Base-by-base conservation (phyloP, 2,113 vertebrate genomes). In the Daubentonia madagascariensis region DNA sequence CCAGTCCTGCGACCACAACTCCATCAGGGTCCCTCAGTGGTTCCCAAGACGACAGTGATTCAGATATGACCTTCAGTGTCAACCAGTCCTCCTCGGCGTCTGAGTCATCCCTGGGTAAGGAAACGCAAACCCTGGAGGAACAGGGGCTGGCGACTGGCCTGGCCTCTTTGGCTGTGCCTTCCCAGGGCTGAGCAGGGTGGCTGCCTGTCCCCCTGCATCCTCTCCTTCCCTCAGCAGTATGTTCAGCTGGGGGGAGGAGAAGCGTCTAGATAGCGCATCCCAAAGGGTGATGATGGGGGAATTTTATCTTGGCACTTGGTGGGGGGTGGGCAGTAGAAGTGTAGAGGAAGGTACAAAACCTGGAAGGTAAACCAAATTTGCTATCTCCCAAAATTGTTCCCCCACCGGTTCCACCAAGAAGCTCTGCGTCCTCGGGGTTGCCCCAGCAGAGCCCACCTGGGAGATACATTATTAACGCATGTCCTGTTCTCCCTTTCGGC, bases 81-180 rank as follows among this genome's bases (percentile, higher is more conserved):
- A 99, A 99, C 99, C 99, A 99, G 97, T 99, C 99, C 0, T 99
- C 99, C 0, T 99, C 99, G 3, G 99, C 99, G 35, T 99, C 99
- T 0, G 99, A 99, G 98, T 99, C 99, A 6, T 99, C 99, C 1
- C 99, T 99, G n/a, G 99, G 99, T 99, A 98, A 98, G 99, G 32
- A 94, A 95, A 8, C 30, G 32, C 16, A 11, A 7, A 3, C n/a
- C 50, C 35, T 2, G 11, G 22, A 1, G 48, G 37, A 23, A 0
- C 0, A 11, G 35, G 68, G n/a, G 37, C 54, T 37, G 85, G 37
- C 0, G 0, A 25, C 88, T 25, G 67, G 12, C n/a, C 23, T 52
- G 65, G 78, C 72, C 52, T n/a, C 52, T 61, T 57, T 0, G 6
- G 81, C 40, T 63, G 17, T 48, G 76, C 43, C 61, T 54, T 70